Conservation (phyloP, 2,888 invertebrate species). For the Toxonevra muliebris region DNA sequence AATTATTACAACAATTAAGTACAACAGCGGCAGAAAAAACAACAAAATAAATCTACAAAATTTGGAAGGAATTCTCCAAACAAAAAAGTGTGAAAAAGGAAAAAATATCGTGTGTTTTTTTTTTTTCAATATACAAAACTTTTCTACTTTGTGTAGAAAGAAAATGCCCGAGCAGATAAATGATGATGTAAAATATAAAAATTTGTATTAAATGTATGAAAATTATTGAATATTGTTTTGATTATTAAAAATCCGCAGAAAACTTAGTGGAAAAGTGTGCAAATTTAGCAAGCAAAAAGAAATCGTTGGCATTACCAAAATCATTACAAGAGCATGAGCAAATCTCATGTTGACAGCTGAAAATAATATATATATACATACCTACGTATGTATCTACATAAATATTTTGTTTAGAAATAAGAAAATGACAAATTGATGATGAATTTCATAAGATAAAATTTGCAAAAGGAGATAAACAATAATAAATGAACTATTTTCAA, state of each 20-base stretch:
- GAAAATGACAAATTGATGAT: conserved; percentile 45
- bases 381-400: conserved; percentile 5
- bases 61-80: not conserved
- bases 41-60: conserved; percentile 13
- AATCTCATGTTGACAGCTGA: conserved; percentile 3
- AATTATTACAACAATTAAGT: conserved; percentile 20
- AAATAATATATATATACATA: conserved; percentile 8
- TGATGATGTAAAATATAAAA: too few species aligned
- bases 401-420: conserved; percentile 44
- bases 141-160: too few species aligned
- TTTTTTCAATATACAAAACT: too few species aligned
- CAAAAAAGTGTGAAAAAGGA: too few species aligned
- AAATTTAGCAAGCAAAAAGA: not conserved
- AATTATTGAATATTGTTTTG: too few species aligned
- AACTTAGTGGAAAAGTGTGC: not conserved
- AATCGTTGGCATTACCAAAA: not conserved
- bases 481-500: too few species aligned
- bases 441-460: conserved; percentile 37
- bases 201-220: too few species aligned
- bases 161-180: too few species aligned
- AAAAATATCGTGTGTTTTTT: too few species aligned
- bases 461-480: not conserved
- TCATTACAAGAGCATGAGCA: conserved; percentile 6
- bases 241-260: too few species aligned
- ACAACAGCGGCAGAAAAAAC: conserved; percentile 22